A percentile compares a stretch with the other conserved stretches of the same genome.
These are phyloP conservation scores for Callosobruchus maculatus DNA, from an alignment of 2,888 invertebrate species.

Conservation along the genomic window DNA sequence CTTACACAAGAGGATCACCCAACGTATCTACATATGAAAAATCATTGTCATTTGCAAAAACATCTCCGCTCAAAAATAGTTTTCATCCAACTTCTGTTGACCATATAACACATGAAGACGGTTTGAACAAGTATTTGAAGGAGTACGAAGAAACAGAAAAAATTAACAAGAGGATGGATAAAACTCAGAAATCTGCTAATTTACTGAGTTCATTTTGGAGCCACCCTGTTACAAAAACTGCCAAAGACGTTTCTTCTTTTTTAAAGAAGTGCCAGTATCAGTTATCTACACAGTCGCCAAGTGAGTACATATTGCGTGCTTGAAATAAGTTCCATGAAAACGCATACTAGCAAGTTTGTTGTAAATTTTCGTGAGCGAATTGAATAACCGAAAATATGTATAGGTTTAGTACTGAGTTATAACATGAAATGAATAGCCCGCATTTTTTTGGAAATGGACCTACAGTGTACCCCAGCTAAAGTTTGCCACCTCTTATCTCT, in stretches of 20 bases:
- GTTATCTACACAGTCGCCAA: conserved; percentile 52
- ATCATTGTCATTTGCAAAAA: conserved; percentile 6
- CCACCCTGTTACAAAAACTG: conserved; percentile 52
- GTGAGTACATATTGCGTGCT: no score
- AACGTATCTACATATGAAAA: conserved; percentile 15
- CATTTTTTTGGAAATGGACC: no score
- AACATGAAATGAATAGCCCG: no score
- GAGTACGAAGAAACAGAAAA: conserved; percentile 42
- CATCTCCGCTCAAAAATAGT: conserved; percentile 21
- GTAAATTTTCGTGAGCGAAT: no score
- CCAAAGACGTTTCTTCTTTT: conserved; percentile 51
- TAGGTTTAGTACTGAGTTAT: no score
- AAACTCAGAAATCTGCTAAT: conserved; percentile 49
- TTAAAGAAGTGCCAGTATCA: conserved; percentile 56
- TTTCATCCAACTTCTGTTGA: conserved; percentile 39
- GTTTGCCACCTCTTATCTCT: no score
- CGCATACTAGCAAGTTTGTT: no score
- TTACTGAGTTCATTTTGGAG: conserved; percentile 56
- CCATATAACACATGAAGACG: conserved; percentile 51
- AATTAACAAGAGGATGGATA: conserved; percentile 32
- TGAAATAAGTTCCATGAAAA: no score
- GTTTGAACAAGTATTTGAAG: conserved; percentile 50
- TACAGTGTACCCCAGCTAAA: no score
- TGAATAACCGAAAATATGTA: no score
- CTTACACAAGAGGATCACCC: conserved; percentile 38